phyloP scores from a whole-genome alignment of 2,888 invertebrate genomes.

The Euzophera pinguis region DNA sequence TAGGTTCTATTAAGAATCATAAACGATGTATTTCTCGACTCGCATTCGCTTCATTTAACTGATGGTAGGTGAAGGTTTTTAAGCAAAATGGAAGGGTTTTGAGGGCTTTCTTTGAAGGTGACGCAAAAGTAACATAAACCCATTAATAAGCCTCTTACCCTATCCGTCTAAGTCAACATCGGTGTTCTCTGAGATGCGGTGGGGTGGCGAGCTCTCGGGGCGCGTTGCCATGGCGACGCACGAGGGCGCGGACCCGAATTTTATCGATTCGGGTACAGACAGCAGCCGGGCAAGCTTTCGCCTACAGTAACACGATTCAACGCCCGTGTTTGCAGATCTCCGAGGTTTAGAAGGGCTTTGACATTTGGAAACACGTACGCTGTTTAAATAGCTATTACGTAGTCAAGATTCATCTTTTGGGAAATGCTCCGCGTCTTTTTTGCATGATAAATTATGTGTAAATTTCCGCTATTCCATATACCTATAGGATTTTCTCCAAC shows the following conservation, averaged over 20 bases:
- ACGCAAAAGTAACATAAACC: conserved; percentile 70
- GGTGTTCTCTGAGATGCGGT: conserved; percentile 66
- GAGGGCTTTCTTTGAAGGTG: conserved; percentile 41
- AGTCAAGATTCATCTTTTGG: conserved; percentile 31
- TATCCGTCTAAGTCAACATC: conserved; percentile 79
- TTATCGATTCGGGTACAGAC: conserved; percentile 78
- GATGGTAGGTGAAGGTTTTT: conserved; percentile 14
- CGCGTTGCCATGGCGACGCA: conserved; percentile 64
- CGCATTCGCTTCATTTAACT: conserved; percentile 17
- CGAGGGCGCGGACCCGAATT: conserved; percentile 78
- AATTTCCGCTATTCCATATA: conserved; percentile 15
- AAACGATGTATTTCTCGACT: conserved; percentile 21
- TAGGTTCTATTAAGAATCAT: conserved; percentile 25
- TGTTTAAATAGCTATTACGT: conserved; percentile 49
- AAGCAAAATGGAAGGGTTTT: conserved; percentile 25
- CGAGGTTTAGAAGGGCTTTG: conserved; percentile 70
- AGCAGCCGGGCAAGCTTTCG: conserved; percentile 70
- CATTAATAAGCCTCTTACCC: conserved; percentile 80
- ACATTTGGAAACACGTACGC: conserved; percentile 60
- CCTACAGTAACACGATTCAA: conserved; percentile 74
- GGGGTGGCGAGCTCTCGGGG: conserved; percentile 48
- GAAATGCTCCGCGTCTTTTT: conserved; percentile 39
- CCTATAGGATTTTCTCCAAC: no score
- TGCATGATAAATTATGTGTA: conserved; percentile 22
- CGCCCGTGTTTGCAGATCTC: conserved; percentile 74